A percentile compares a stretch with the other conserved stretches of the same genome.
These are phyloP conservation scores for Drosophila putrida DNA, from an alignment of 2,888 invertebrate genomes.

Conservation along the genomic window DNA sequence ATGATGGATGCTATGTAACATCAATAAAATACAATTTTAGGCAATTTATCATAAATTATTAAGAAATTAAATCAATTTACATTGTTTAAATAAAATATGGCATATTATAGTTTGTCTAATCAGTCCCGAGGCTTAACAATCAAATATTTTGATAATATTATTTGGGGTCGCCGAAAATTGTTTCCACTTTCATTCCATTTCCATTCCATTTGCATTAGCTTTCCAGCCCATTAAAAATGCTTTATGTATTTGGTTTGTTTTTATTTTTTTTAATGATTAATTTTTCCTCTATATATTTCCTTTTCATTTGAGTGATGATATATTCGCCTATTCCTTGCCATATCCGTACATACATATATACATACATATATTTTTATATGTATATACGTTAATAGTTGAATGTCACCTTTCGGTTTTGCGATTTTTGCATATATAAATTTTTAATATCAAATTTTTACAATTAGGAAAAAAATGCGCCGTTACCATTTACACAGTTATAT, in stretches of 20 bases:
- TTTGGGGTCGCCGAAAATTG: neutral
- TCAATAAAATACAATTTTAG: constrained; percentile 65
- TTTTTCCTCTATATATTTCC: constrained; percentile 69
- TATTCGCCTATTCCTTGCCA: constrained; percentile 64
- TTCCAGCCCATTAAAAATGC: constrained; percentile 24
- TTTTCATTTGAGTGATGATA: constrained; percentile 70
- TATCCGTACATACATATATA: constrained; percentile 38
- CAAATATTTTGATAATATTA: neutral
- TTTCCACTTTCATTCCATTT: neutral
- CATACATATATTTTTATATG: neutral
- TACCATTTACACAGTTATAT: constrained; percentile 57
- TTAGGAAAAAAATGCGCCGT: constrained; percentile 77
- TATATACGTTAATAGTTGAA: constrained; percentile 39
- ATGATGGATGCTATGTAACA: constrained; percentile 50
- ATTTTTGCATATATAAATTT: constrained; percentile 73
- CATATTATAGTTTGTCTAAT: constrained; percentile 10
- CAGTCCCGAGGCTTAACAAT: constrained; percentile 7
- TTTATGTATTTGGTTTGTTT: neutral
- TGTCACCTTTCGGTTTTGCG: constrained; percentile 35
- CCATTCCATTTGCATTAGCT: neutral
- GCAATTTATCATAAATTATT: constrained; percentile 70
- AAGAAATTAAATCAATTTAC: constrained; percentile 59
- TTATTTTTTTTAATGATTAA: constrained; percentile 60
- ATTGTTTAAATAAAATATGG: constrained; percentile 48
- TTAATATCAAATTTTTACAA: constrained; percentile 78